A percentile compares a stretch with the other conserved stretches of the same genome.
phyloP scores from a whole-genome alignment of 2,888 invertebrate species.

The Oeneis ivallda region DNA sequence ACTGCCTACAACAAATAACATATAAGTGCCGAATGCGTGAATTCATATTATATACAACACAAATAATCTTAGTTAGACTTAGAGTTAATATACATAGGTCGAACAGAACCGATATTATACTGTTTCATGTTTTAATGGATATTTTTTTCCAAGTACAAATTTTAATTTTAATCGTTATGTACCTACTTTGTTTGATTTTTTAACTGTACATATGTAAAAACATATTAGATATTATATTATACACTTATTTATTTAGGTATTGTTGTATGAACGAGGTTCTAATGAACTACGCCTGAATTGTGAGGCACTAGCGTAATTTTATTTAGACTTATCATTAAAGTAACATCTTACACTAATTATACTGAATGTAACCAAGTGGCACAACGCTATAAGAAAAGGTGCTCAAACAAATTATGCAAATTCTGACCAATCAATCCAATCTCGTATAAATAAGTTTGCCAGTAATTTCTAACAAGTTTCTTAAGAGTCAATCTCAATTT shows the following conservation, averaged over 20 bases:
- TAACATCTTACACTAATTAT: slow-evolving; percentile 36
- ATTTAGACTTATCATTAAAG: slow-evolving; percentile 33
- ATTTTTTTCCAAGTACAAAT: slow-evolving; percentile 78
- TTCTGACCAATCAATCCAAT: slow-evolving; percentile 39
- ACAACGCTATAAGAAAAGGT: slow-evolving; percentile 37
- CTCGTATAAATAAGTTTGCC: slow-evolving; percentile 34
- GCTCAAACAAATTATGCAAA: slow-evolving; percentile 37
- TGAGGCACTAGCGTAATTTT: slow-evolving; percentile 55
- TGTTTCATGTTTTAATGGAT: slow-evolving; percentile 60
- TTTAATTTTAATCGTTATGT: slow-evolving; percentile 69
- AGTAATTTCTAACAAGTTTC: slow-evolving; percentile 23
- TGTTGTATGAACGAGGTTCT: slow-evolving; percentile 68
- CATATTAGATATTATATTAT: slow-evolving; percentile 73
- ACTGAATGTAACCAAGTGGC: slow-evolving; percentile 37
- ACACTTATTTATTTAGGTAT: slow-evolving; percentile 78
- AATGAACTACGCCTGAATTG: slow-evolving; percentile 59
- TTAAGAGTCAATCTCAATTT: slow-evolving; percentile 20
- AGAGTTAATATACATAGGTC: slow-evolving; percentile 61
- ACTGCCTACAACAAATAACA: slow-evolving; percentile 4
- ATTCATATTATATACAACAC: slow-evolving; percentile 60
- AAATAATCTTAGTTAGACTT: slow-evolving; percentile 77
- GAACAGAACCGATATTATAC: slow-evolving; percentile 58
- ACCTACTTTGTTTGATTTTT: slow-evolving; percentile 70
- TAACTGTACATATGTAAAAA: slow-evolving; percentile 80
- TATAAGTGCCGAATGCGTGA: slow-evolving; percentile 50